These are phyloP conservation scores for Castor canadensis DNA, from an alignment of 2,113 vertebrate genomes.

Conservation along the genomic window DNA sequence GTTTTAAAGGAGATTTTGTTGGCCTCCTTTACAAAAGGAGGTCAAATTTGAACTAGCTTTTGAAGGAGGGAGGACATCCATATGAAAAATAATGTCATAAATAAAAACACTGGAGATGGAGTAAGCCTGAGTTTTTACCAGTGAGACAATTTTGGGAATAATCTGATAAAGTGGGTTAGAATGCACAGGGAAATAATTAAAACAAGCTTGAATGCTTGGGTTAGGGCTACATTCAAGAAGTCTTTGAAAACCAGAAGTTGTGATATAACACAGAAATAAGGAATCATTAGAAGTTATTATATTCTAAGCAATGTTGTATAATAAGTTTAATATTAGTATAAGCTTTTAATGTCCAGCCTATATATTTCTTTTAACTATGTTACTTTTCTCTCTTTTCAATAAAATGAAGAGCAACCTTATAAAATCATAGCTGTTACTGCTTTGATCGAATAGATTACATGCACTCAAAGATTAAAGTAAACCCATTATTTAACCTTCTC, in stretches of 20 bases:
- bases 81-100: conserved; percentile 8
- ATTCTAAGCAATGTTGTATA: background rate
- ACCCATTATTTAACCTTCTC: background rate
- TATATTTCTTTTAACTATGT: conserved; percentile 22
- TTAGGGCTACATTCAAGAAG: conserved; percentile 1
- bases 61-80: conserved; percentile 7
- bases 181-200: background rate
- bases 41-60: background rate
- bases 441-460: conserved; percentile 50
- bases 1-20: conserved; percentile 28
- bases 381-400: conserved; percentile 33
- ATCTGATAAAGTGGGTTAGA: background rate
- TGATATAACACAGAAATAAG: background rate
- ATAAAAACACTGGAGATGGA: background rate
- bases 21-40: conserved; percentile 1
- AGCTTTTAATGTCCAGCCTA: background rate
- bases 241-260: background rate
- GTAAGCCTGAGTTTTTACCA: background rate
- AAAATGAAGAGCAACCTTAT: conserved; percentile 9
- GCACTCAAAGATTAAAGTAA: conserved; percentile 1
- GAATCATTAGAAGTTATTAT: background rate
- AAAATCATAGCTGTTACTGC: conserved; percentile 17
- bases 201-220: background rate
- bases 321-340: conserved; percentile 28
- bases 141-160: background rate